Evolutionary conservation across 2,113 vertebrate species (phyloP).

Genomic region (Erinaceus europaeus): DNA sequence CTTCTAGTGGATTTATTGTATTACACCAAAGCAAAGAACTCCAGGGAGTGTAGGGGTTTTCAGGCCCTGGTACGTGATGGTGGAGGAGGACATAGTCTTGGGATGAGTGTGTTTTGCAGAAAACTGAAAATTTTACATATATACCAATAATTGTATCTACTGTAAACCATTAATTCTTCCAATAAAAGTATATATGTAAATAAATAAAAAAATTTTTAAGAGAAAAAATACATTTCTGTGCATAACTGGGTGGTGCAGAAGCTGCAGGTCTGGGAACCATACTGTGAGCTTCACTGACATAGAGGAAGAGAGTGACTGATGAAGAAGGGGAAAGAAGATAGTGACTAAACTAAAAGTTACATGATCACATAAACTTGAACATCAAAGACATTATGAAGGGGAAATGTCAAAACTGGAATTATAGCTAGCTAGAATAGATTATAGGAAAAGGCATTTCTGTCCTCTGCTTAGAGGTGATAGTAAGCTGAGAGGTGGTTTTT

Average conservation of each 20-base stretch:
- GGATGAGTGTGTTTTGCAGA: too few relatives aligned
- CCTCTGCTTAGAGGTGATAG: background rate
- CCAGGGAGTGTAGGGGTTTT: too few relatives aligned
- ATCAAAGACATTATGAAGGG: background rate
- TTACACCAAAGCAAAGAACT: too few relatives aligned
- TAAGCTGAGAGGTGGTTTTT: background rate
- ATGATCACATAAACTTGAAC: background rate
- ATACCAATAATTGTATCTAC: too few relatives aligned
- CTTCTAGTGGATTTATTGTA: too few relatives aligned
- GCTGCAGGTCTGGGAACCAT: background rate
- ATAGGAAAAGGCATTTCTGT: background rate
- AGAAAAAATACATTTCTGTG: background rate
- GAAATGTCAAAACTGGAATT: background rate
- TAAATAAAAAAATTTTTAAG: too few relatives aligned
- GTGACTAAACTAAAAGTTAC: background rate
- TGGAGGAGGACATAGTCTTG: too few relatives aligned
- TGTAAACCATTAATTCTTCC: too few relatives aligned
- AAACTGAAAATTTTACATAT: too few relatives aligned
- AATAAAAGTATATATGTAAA: too few relatives aligned
- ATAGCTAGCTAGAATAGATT: background rate
- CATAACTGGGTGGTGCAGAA: background rate
- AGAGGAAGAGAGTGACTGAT: background rate
- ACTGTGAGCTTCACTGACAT: background rate
- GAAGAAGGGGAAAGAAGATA: background rate
- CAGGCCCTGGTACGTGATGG: too few relatives aligned